Evolutionary conservation across 2,888 invertebrate species (phyloP).

Genomic region (Agriopis marginaria): DNA sequence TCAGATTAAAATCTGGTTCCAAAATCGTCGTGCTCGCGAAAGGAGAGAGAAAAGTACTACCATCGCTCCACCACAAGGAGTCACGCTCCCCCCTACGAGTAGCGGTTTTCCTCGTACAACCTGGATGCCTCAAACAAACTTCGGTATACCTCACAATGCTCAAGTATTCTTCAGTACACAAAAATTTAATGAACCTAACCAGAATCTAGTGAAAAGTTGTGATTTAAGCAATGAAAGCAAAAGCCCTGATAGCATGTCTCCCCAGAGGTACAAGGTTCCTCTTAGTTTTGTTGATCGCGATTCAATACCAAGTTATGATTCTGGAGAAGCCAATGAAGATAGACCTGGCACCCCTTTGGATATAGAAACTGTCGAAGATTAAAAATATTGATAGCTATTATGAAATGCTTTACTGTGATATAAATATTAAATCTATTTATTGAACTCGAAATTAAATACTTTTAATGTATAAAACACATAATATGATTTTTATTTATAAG

Average conservation of each 20-base stretch:
- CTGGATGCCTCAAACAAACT: constrained; percentile 33
- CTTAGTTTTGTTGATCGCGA: constrained; percentile 13
- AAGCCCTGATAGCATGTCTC: not conserved
- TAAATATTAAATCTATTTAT: constrained; percentile 14
- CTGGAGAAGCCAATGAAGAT: constrained; percentile 49
- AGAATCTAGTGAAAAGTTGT: not conserved
- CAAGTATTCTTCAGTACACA: constrained; percentile 11
- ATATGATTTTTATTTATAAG: not conserved
- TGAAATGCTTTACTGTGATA: constrained; percentile 33
- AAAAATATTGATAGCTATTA: not conserved
- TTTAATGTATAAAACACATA: not conserved
- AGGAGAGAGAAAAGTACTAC: constrained; percentile 87
- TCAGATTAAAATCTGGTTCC: constrained; percentile 91
- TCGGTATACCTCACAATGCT: constrained; percentile 14
- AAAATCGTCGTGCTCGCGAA: constrained; percentile 92
- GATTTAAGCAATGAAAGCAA: not conserved
- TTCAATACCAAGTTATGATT: constrained; percentile 16
- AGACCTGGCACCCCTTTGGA: constrained; percentile 68
- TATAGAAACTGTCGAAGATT: constrained; percentile 66
- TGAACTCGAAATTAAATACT: constrained; percentile 7
- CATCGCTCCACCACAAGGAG: constrained; percentile 68
- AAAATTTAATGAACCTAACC: not conserved
- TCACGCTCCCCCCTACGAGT: constrained; percentile 68
- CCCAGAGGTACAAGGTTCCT: constrained; percentile 3
- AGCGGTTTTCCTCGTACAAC: constrained; percentile 20